phyloP scores from a whole-genome alignment of 2,888 invertebrate species.

The Pyrrhia umbra region DNA sequence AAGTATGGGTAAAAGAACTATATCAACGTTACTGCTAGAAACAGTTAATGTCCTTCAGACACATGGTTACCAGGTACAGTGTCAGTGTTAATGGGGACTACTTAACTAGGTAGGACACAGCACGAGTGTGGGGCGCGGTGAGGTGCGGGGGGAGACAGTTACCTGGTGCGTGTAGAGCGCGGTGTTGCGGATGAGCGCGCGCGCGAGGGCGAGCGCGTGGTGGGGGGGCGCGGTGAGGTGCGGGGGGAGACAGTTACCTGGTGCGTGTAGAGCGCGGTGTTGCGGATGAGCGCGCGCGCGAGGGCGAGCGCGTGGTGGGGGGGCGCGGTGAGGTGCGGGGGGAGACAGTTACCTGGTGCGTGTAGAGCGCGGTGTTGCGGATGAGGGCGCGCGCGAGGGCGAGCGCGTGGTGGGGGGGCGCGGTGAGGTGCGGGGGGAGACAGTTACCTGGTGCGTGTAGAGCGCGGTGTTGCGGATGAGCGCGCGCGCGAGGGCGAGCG shows the following conservation, averaged over 20 bases:
- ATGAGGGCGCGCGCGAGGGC: constrained; percentile 95
- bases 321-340: constrained; percentile 95
- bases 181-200: too few relatives aligned
- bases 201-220: neutral
- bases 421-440: constrained; percentile 95
- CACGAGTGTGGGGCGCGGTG: too few relatives aligned
- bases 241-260: constrained; percentile 1
- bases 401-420: constrained; percentile 97
- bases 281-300: constrained; percentile 94
- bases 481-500: constrained; percentile 95
- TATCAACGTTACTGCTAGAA: too few relatives aligned
- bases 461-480: constrained; percentile 91
- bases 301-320: constrained; percentile 96
- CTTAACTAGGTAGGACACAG: too few relatives aligned
- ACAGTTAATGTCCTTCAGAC: too few relatives aligned
- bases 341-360: too few relatives aligned
- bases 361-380: constrained; percentile 90
- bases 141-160: too few relatives aligned
- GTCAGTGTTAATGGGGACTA: too few relatives aligned
- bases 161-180: neutral
- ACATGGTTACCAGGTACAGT: too few relatives aligned
- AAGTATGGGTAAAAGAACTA: neutral
- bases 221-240: neutral
- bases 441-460: constrained; percentile 94
- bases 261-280: constrained; percentile 93